Percentiles rank a stretch among this genome's conserved stretches.
Evolutionary conservation across 2,113 vertebrate species (phyloP).

Genomic region (Sorex fumeus): DNA sequence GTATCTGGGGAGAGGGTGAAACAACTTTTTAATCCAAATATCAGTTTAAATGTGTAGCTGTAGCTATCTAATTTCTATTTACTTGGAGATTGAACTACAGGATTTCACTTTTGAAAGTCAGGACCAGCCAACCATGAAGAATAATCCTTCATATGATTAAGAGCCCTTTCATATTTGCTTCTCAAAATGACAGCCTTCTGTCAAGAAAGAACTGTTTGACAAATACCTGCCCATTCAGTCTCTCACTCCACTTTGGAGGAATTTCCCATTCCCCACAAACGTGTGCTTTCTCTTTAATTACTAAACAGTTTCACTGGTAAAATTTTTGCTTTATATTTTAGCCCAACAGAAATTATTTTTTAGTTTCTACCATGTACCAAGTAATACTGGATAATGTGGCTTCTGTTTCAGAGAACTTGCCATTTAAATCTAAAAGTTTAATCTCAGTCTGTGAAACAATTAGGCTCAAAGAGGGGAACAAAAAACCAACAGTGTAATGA

Average conservation of each 20-base stretch:
- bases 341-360: conserved; percentile 73
- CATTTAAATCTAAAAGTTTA: conserved; percentile 49
- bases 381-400: not conserved
- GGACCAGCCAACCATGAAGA: conserved; percentile 79
- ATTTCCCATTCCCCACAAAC: not conserved
- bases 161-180: conserved; percentile 56
- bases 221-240: not conserved
- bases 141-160: conserved; percentile 83
- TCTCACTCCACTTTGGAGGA: not conserved
- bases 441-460: not conserved
- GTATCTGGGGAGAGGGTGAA: conserved; percentile 25
- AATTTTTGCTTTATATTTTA: conserved; percentile 53
- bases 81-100: conserved; percentile 60
- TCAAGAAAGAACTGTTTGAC: conserved; percentile 53
- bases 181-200: conserved; percentile 51
- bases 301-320: conserved; percentile 50
- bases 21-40: conserved; percentile 57
- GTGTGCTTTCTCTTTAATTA: conserved; percentile 31
- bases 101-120: conserved; percentile 74
- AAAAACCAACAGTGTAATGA: not conserved
- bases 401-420: conserved; percentile 27
- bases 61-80: conserved; percentile 68
- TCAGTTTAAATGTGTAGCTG: conserved; percentile 40
- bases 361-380: conserved; percentile 17
- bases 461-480: conserved; percentile 2